Evolutionary conservation across 2,797 vertebrate genomes (phyloP), one percentile per base, ranked within the genome.

Genomic region (Falco rusticolus): DNA sequence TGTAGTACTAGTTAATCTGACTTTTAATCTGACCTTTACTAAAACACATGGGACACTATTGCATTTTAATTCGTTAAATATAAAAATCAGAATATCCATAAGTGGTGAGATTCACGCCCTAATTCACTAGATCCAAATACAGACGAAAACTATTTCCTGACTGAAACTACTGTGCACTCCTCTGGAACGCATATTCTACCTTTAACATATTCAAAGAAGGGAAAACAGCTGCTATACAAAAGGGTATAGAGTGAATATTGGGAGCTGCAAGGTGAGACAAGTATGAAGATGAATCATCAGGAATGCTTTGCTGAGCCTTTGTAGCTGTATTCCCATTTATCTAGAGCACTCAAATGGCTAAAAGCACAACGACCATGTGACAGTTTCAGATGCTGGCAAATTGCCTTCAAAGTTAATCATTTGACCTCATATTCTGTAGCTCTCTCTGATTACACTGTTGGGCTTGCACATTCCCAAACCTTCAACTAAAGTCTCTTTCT

Each of bases 251-350:
- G 37, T 71, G 91, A 94, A 83, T 92, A 93, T 2, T 78, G 51
- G 74, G 75, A 93, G 59, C 72, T 90, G 66, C 95, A 94, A 69
- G 94, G 93, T 76, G 71, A 91, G 83, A 91, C 89, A 78, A 84
- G 91, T 81, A 60, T 34, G 31, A 89, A 93, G 65, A 86, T 93
- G 82, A 95, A 93, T 93, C 91, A 94, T 51, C 33, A 54, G 79
- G 72, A 94, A 90, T 86, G 83, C 69, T 93, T 70, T 68, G 37
- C 24, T 87, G 57, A 92, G 89, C 64, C 82, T 91, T 88, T 94
- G 82, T 57, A 88, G 59, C 13, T 64, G 21, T 63, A 88, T 88
- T 96, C 33, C 56, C 48, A 48, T 79, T 94, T 90, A 81, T 77
- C 43, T 66, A 45, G 61, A 90, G 18, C 74, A 66, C 61, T 91